Evolutionary conservation across 1,140 invertebrate genomes (phyloP).

Genomic region (Polyergus mexicanus): DNA sequence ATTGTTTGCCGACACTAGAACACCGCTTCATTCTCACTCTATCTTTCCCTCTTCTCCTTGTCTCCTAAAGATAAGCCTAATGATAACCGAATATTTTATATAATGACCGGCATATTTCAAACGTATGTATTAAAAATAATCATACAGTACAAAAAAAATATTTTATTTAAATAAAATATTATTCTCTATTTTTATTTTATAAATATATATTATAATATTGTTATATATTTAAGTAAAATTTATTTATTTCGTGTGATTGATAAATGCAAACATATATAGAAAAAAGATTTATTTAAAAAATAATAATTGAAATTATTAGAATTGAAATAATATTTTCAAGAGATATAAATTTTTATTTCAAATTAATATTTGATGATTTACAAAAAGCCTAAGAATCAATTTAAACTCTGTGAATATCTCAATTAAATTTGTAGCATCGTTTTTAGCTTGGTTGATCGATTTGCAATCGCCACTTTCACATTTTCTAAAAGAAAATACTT

Average conservation of each 20-base stretch:
- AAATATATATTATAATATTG: no score
- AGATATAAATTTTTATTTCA: neutral
- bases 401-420: slow-evolving; percentile 19
- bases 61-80: slow-evolving; percentile 2
- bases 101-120: neutral
- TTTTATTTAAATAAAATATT: neutral
- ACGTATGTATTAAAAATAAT: neutral
- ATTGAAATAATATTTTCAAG: no score
- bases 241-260: no score
- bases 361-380: neutral
- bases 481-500: neutral
- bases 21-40: neutral
- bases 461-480: slow-evolving; percentile 21
- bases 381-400: neutral
- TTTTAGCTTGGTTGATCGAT: neutral
- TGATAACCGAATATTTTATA: slow-evolving; percentile 38
- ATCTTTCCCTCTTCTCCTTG: slow-evolving; percentile 1
- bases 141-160: neutral
- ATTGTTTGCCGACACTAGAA: slow-evolving; percentile 11
- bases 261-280: no score
- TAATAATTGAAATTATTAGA: no score
- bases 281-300: no score
- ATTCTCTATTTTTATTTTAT: no score
- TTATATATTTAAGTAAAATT: no score
- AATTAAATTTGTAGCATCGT: neutral